Conservation (phyloP, 2,113 vertebrate genomes). For the Ammodytes marinus region DNA sequence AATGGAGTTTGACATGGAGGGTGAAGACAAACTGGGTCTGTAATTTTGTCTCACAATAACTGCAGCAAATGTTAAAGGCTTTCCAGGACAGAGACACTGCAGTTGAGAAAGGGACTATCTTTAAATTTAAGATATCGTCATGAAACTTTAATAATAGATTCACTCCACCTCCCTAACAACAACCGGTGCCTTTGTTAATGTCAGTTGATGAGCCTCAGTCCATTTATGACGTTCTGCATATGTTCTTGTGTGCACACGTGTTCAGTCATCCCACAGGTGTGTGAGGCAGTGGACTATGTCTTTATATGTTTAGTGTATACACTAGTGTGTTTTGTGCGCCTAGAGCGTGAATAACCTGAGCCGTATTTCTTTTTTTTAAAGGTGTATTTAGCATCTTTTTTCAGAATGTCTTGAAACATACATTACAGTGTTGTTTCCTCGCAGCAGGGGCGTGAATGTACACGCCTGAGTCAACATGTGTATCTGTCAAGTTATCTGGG, state of each 20-base stretch:
- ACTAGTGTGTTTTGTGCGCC: background rate
- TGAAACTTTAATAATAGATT: too few relatives aligned
- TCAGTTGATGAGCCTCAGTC: slow-evolving; percentile 9
- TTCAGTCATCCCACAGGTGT: slow-evolving; percentile 23
- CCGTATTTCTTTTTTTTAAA: background rate
- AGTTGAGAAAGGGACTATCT: too few relatives aligned
- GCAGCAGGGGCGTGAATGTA: slow-evolving; percentile 17
- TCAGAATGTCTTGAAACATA: background rate
- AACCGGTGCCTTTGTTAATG: background rate
- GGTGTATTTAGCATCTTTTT: background rate
- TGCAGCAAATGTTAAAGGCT: background rate
- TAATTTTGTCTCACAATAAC: background rate
- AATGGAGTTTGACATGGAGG: background rate
- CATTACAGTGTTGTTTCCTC: background rate
- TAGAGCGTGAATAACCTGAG: background rate
- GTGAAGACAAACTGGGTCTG: background rate
- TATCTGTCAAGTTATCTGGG: background rate
- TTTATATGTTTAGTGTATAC: background rate
- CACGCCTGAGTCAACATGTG: slow-evolving; percentile 50
- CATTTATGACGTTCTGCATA: slow-evolving; percentile 3
- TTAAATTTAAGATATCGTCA: too few relatives aligned
- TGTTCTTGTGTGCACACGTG: background rate
- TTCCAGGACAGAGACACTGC: background rate
- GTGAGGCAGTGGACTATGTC: background rate
- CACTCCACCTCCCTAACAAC: background rate